Evolutionary conservation across 2,797 vertebrate genomes (phyloP).

Genomic region (Cygnus olor): DNA sequence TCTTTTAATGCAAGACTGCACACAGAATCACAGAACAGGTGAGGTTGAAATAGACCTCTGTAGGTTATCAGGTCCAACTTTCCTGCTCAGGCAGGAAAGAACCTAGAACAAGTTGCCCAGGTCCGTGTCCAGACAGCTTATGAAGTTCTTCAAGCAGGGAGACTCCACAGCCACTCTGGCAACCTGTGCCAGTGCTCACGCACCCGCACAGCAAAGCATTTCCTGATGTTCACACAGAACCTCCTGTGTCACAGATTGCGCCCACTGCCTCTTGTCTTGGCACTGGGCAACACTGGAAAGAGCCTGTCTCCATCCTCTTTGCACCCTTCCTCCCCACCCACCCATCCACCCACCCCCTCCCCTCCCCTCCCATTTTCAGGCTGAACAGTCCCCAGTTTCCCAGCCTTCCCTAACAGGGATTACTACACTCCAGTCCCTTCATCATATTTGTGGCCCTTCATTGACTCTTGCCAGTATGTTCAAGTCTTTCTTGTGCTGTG

Average conservation of each 20-base stretch:
- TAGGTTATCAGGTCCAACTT: too few relatives aligned
- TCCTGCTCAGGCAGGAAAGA: background rate
- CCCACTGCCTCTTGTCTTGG: too few relatives aligned
- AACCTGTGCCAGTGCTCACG: background rate
- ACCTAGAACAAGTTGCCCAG: background rate
- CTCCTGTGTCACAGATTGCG: too few relatives aligned
- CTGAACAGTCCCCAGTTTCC: too few relatives aligned
- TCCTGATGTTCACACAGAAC: too few relatives aligned
- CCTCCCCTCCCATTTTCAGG: too few relatives aligned
- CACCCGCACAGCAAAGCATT: too few relatives aligned
- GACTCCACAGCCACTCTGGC: background rate
- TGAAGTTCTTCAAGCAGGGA: background rate
- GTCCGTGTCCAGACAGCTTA: background rate
- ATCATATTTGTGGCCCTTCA: background rate
- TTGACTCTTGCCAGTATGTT: background rate
- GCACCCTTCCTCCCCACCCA: too few relatives aligned
- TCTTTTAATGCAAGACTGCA: background rate
- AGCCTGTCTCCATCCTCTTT: too few relatives aligned
- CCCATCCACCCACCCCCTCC: too few relatives aligned
- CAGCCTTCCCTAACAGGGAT: too few relatives aligned
- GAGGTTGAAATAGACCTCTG: background rate
- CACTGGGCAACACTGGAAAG: too few relatives aligned
- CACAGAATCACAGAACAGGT: background rate
- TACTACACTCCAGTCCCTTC: background rate
- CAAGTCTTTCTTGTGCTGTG: background rate